Evolutionary conservation across 2,113 vertebrate genomes (phyloP), one percentile per base, ranked within the genome.

Genomic region (Oreochromis aureus): DNA sequence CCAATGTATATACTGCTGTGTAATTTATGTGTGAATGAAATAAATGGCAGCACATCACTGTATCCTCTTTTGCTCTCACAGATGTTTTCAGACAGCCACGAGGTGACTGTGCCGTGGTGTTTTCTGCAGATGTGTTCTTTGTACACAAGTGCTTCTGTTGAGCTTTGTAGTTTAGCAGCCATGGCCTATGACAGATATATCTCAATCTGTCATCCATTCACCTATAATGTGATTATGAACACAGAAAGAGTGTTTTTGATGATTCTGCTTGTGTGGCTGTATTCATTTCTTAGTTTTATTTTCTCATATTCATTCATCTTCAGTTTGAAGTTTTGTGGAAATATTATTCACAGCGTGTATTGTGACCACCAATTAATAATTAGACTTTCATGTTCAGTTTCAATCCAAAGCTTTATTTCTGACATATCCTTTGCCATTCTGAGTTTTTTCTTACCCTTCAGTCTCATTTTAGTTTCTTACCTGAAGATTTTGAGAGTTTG

Each of bases 61-160:
- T 54, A 54, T 54, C 53, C 53, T 6, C 10, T 54, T 54, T 11
- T 54, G 53, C 53, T 54, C 53, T 54, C 53, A 22, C 19, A 54
- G 10, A 54, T 54, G 53, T 54, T 22, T 22, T 54, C 53, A 22
- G 53, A 54, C 19, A 54, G 53, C 10, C 53, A 54, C 0, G 53
- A 54, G 1, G 5, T 54, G 51, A 53, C 51, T 10, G 19, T 54
- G 19, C 5, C 19, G 0, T 53, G 51, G 51, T 53, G 51, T 53
- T 53, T n/a, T 53, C 51, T 53, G 51, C 51, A 53, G 19, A 53
- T 53, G 5, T 53, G 0, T 53, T n/a, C 4, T 2, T 3, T 0
- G 5, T 53, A 0, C 51, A 53, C 51, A 53, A 10, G 51, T 53
- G 51, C 51, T 0, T 0, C 51, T 10, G 51, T 0, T 53, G 51